Evolutionary conservation across 1,140 invertebrate species (phyloP).

Genomic region (Drosophila auraria): DNA sequence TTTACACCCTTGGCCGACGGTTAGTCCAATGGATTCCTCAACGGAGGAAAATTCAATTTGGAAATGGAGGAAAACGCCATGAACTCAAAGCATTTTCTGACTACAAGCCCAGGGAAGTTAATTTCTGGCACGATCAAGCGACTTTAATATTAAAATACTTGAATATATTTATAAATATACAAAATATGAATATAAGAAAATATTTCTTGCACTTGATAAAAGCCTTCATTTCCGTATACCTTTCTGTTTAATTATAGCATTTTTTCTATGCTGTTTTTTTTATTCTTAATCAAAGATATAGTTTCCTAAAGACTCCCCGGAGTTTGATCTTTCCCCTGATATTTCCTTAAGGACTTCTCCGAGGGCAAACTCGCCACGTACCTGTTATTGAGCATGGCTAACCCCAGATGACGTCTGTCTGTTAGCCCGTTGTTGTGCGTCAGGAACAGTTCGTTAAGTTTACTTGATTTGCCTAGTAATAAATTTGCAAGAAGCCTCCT

Average conservation of each 20-base stretch:
- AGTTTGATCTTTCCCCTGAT: neutral
- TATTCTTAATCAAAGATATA: neutral
- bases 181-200: too few relatives aligned
- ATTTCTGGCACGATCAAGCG: neutral
- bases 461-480: slow-evolving; percentile 68
- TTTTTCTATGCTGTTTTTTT: too few relatives aligned
- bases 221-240: too few relatives aligned
- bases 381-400: neutral
- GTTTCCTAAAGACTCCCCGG: neutral
- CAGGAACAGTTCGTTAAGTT: slow-evolving; percentile 72
- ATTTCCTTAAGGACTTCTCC: neutral
- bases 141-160: too few relatives aligned
- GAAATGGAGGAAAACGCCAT: slow-evolving; percentile 19
- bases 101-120: too few relatives aligned
- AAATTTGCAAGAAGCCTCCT: slow-evolving; percentile 37
- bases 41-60: slow-evolving; percentile 37
- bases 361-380: neutral
- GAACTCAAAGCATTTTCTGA: neutral
- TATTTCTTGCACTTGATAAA: too few relatives aligned
- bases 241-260: neutral
- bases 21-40: slow-evolving; percentile 12
- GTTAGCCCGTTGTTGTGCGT: neutral
- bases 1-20: slow-evolving; percentile 42
- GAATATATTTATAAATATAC: too few relatives aligned
- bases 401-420: slow-evolving; percentile 14